Percentiles rank a stretch among this genome's conserved stretches.
Evolutionary conservation across 2,113 vertebrate species (phyloP).

Genomic region (Pseudopodoces humilis): DNA sequence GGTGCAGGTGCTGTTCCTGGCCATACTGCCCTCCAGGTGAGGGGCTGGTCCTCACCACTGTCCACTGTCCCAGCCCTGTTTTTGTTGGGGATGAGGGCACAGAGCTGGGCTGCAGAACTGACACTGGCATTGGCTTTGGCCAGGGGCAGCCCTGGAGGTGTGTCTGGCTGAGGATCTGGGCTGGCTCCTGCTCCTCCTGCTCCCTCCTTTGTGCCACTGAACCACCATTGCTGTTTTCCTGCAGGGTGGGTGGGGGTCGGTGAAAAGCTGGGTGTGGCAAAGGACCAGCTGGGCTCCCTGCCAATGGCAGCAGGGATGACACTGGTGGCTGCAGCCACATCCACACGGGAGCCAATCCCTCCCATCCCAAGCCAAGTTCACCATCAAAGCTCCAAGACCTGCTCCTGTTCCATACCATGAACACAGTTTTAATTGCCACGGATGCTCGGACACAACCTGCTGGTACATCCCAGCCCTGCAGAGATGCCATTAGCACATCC

Average conservation of each 20-base stretch:
- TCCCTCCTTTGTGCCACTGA: background rate
- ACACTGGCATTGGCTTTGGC: background rate
- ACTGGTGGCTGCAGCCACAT: background rate
- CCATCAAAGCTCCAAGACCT: background rate
- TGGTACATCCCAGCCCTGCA: background rate
- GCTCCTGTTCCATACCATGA: background rate
- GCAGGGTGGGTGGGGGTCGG: background rate
- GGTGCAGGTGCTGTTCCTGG: background rate
- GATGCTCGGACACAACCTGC: background rate
- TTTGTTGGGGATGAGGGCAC: background rate
- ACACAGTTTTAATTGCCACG: conserved; percentile 11
- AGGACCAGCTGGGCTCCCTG: background rate
- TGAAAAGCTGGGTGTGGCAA: background rate
- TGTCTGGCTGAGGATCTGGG: background rate
- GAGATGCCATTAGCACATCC: background rate
- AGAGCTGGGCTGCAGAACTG: background rate
- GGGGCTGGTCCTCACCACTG: background rate
- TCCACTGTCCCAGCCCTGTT: background rate
- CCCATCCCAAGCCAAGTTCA: background rate
- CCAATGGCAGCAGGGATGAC: background rate
- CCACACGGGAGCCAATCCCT: background rate
- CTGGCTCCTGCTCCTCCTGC: background rate
- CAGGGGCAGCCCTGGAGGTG: background rate
- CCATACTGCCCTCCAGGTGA: background rate
- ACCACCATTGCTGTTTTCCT: background rate